phyloP scores from a whole-genome alignment of 2,888 invertebrate species.

The Harpalus rubripes region DNA sequence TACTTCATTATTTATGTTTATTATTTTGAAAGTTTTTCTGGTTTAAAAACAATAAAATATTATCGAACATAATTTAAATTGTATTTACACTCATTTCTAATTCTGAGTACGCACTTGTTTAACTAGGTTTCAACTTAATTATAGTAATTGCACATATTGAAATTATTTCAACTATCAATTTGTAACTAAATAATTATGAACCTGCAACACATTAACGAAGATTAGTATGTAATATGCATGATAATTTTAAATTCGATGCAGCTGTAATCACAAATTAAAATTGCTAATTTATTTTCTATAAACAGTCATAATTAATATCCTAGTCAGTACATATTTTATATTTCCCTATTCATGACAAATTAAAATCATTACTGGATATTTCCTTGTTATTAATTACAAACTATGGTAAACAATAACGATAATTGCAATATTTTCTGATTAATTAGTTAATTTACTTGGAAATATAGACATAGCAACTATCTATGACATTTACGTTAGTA shows the following conservation, averaged over 20 bases:
- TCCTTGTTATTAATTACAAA: background rate
- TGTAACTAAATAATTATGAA: constrained; percentile 22
- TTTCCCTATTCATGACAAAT: constrained; percentile 1
- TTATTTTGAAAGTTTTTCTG: background rate
- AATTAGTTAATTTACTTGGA: background rate
- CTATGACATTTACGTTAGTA: background rate
- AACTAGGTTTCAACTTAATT: background rate
- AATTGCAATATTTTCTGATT: constrained; percentile 2
- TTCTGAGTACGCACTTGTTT: background rate
- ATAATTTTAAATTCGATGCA: constrained; percentile 19
- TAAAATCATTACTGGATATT: background rate
- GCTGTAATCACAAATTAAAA: constrained; percentile 37
- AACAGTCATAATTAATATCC: constrained; percentile 2
- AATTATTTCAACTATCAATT: constrained; percentile 26
- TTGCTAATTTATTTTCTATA: constrained; percentile 26
- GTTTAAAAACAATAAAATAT: background rate
- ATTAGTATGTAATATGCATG: constrained; percentile 31
- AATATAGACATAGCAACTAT: background rate
- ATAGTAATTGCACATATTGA: constrained; percentile 17
- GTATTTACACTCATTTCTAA: background rate
- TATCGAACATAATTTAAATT: background rate
- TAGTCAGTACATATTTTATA: background rate
- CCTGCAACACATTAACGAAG: constrained; percentile 27
- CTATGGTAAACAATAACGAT: background rate
- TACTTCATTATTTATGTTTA: background rate